Base-by-base conservation (phyloP, 1,140 invertebrate genomes). In the Lutraria rhynchaena region DNA sequence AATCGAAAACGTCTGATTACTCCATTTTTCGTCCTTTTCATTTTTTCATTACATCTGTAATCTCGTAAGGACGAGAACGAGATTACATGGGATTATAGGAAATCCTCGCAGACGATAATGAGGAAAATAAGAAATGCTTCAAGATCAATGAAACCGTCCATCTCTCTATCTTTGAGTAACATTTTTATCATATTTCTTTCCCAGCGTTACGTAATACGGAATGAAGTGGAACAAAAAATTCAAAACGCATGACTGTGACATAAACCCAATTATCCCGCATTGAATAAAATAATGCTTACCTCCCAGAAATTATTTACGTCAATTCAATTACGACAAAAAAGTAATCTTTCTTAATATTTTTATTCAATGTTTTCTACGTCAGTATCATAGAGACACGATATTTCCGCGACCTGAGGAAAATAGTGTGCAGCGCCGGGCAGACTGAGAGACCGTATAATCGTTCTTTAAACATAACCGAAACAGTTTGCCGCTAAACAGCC, bases 41-140 rank as follows among this genome's bases (percentile, higher is more conserved):
- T 67, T 67, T 61, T 80, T 80, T 69, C 76, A 80, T 80, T 80
- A 67, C 76, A 67, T 55, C 33, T 49, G 49, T 80, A 80, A 80
- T 80, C 76, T 80, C 76, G 51, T 80, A 69, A 67, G 76, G 65
- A 80, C 76, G 74, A 69, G 76, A 49, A 67, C n/a, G 63, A 57
- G 76, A 80, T 80, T 80, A 80, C 41, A 27, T n/a, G 41, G 65
- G 76, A 69, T 80, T 80, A 58, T 49, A 33, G 76, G 65, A 55
- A 70, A 78, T 57, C 76, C 49, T 35, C n/a, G 41, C 76, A 57
- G 63, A 60, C 51, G 53, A 70, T 80, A 80, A 80, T 80, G 63
- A 69, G 63, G 49, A 67, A 70, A 70, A 74, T 74, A 74, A 74
- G 49, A 57, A 55, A 55, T 57, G 22, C 27, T 74, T 46, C 53